These are phyloP conservation scores for Adelosebastes latens DNA, from an alignment of 2,797 vertebrate genomes.

Conservation along the genomic window DNA sequence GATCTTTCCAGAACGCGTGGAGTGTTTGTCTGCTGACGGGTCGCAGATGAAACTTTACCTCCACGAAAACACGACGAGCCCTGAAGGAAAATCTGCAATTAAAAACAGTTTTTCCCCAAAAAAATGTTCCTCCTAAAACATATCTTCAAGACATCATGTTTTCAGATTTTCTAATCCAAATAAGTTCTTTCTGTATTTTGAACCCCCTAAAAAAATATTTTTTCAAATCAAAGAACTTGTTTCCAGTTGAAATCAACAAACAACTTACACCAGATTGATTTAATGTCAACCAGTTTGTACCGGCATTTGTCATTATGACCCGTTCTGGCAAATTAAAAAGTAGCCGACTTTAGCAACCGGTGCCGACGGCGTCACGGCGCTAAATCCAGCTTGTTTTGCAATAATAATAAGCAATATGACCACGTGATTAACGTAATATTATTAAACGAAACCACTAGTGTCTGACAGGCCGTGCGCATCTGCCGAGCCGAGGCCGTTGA, in stretches of 20 bases:
- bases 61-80: not conserved
- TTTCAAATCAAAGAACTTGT: not conserved
- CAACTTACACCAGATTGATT: not conserved
- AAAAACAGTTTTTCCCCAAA: not conserved
- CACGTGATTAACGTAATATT: too few species aligned
- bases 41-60: not conserved
- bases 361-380: too few species aligned
- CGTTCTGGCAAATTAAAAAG: too few species aligned
- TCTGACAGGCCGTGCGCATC: too few species aligned
- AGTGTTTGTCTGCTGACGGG: conserved; percentile 14
- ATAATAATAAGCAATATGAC: too few species aligned
- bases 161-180: not conserved
- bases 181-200: not conserved
- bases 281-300: too few species aligned
- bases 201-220: not conserved
- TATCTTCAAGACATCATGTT: not conserved
- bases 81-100: not conserved
- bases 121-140: not conserved
- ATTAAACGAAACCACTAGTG: too few species aligned
- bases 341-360: too few species aligned
- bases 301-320: too few species aligned
- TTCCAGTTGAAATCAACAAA: not conserved
- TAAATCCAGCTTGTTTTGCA: too few species aligned
- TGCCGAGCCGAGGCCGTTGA: too few species aligned
- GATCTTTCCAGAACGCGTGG: not conserved